Conservation (phyloP, 2,797 vertebrate species). For the Microcaecilia unicolor region DNA sequence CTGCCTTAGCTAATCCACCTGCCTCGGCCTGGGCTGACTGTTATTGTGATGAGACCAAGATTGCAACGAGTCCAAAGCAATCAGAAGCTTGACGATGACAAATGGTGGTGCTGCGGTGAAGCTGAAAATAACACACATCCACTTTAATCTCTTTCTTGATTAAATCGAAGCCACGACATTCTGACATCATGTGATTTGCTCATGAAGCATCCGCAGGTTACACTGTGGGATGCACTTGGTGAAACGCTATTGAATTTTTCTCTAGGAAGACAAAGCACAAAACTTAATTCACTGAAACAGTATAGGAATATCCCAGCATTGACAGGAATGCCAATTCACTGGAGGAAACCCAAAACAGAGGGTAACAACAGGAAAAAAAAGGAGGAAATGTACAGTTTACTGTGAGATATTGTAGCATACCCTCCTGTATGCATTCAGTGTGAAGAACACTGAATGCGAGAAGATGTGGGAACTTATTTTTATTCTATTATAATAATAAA, state of each 20-base stretch:
- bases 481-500: slow-evolving; percentile 59
- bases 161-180: slow-evolving; percentile 90
- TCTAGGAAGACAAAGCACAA: no score
- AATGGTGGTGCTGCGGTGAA: slow-evolving; percentile 89
- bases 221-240: slow-evolving; percentile 65
- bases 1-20: slow-evolving; percentile 74
- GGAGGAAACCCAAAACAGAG: slow-evolving; percentile 43
- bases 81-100: slow-evolving; percentile 98
- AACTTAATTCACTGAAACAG: slow-evolving; percentile 73
- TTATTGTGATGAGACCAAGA: slow-evolving; percentile 95
- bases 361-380: no score
- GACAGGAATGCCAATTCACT: slow-evolving; percentile 43
- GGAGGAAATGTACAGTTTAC: no score
- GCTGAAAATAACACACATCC: slow-evolving; percentile 98
- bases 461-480: slow-evolving; percentile 60
- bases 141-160: slow-evolving; percentile 99
- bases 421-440: slow-evolving; percentile 61
- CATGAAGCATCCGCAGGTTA: slow-evolving; percentile 77
- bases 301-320: slow-evolving; percentile 60
- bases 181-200: slow-evolving; percentile 87
- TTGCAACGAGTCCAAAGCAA: slow-evolving; percentile 97
- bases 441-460: slow-evolving; percentile 53
- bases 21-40: slow-evolving; percentile 73
- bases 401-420: slow-evolving; percentile 55
- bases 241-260: slow-evolving; percentile 73